Percentiles rank a stretch among this genome's conserved stretches.
phyloP scores from a whole-genome alignment of 2,797 vertebrate species.

The Chaunax sp. region DNA sequence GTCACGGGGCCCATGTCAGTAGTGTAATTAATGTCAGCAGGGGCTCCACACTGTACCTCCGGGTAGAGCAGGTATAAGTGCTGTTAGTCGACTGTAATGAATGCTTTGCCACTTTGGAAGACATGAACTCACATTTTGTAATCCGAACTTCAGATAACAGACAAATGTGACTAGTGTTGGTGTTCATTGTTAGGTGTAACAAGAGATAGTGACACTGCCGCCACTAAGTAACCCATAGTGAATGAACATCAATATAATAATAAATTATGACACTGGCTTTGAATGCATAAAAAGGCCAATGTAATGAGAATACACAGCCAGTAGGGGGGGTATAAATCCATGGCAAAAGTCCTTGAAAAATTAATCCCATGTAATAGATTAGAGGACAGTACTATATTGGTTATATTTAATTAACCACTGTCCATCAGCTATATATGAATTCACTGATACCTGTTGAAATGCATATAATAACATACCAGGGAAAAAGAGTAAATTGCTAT shows the following conservation, averaged over 20 bases:
- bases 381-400: not conserved
- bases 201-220: constrained; percentile 4
- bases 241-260: not conserved
- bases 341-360: constrained; percentile 22
- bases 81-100: not conserved
- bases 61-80: not conserved
- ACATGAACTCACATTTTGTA: not conserved
- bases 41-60: not conserved
- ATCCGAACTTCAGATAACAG: constrained; percentile 5
- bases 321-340: constrained; percentile 54
- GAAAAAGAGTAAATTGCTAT: not conserved
- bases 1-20: constrained; percentile 1
- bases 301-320: constrained; percentile 45
- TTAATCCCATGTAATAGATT: not conserved
- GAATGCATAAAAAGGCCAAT: not conserved
- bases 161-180: not conserved
- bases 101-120: not conserved
- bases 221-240: not conserved
- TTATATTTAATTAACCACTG: not conserved
- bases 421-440: too few species aligned
- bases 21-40: constrained; percentile 4
- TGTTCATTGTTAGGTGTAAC: not conserved
- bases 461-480: not conserved
- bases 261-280: not conserved
- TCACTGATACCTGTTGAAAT: not conserved